These are phyloP conservation scores for Chionis minor DNA, from an alignment of 2,113 vertebrate species.

Conservation along the genomic window DNA sequence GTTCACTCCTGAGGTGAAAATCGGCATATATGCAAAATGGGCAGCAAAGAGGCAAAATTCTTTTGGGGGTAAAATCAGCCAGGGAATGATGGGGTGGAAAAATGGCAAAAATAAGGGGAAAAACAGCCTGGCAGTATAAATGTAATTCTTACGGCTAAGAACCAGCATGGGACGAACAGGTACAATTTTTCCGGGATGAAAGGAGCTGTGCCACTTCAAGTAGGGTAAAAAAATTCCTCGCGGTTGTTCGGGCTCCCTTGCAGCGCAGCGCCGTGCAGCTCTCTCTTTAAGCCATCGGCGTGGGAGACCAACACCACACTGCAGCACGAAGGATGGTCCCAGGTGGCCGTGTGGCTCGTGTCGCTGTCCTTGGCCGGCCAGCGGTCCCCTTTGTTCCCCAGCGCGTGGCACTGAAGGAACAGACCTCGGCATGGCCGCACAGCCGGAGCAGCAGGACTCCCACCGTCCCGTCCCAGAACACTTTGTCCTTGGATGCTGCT, in stretches of 20 bases:
- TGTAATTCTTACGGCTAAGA: background rate
- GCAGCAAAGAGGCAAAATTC: background rate
- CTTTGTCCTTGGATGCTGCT: slow-evolving; percentile 62
- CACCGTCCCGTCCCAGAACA: slow-evolving; percentile 22
- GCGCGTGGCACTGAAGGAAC: background rate
- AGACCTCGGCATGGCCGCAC: background rate
- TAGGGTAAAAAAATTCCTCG: fast-evolving
- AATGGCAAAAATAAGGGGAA: background rate
- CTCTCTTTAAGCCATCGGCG: background rate
- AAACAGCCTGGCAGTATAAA: background rate
- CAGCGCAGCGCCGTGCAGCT: fast-evolving
- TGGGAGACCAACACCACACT: background rate
- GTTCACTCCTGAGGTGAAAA: background rate
- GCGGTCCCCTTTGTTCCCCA: slow-evolving; percentile 1
- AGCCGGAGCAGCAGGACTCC: slow-evolving; percentile 25
- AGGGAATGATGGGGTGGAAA: background rate
- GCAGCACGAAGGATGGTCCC: background rate
- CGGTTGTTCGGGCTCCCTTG: background rate
- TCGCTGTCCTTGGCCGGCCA: background rate
- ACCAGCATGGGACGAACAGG: background rate
- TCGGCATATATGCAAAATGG: fast-evolving
- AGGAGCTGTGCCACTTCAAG: background rate
- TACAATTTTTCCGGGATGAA: background rate
- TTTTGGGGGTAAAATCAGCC: background rate
- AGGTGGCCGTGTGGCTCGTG: background rate